Evolutionary conservation across 2,888 invertebrate genomes (phyloP).

Genomic region (Druceiella hillmani): DNA sequence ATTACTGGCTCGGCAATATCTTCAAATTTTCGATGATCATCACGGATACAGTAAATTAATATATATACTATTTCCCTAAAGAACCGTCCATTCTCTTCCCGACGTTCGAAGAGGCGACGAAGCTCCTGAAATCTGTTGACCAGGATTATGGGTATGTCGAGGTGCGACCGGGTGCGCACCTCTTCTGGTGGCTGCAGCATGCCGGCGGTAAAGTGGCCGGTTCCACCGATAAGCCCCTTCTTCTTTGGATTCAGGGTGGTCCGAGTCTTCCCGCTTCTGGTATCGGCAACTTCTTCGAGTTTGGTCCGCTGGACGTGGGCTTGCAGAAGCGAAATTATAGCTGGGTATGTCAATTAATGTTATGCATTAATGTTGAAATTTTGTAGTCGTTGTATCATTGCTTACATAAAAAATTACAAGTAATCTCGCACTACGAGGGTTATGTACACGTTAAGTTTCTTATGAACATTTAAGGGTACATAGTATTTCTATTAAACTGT

Average conservation of each 20-base stretch:
- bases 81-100: no score
- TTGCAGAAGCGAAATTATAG: constrained; percentile 53
- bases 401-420: no score
- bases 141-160: constrained; percentile 65
- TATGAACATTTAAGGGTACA: no score
- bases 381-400: no score
- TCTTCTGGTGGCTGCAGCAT: constrained; percentile 78
- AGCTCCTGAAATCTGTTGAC: constrained; percentile 28
- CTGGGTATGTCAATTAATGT: constrained; percentile 47
- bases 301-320: constrained; percentile 59
- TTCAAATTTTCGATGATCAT: no score
- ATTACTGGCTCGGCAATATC: no score
- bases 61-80: no score
- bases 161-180: constrained; percentile 59
- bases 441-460: no score
- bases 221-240: constrained; percentile 54
- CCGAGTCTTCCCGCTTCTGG: constrained; percentile 65
- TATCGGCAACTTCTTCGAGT: constrained; percentile 70
- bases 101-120: neutral
- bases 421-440: no score
- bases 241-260: constrained; percentile 76
- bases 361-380: neutral
- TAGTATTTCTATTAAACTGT: no score
- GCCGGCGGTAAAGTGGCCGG: constrained; percentile 48
- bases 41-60: no score